Evolutionary conservation across 2,113 vertebrate species (phyloP).

Genomic region (Athene noctua): DNA sequence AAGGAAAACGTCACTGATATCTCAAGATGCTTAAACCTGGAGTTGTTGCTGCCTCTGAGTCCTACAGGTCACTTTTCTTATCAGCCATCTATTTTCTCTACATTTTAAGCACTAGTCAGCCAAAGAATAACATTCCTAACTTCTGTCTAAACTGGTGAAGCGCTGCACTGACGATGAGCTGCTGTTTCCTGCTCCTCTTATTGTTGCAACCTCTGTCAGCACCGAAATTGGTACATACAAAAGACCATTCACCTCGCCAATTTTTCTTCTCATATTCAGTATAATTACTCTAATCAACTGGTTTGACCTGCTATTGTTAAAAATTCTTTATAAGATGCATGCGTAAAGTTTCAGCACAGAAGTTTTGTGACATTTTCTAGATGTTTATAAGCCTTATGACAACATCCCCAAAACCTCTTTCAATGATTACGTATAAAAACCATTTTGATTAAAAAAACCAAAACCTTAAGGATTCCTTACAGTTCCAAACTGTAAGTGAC

Average conservation of each 20-base stretch:
- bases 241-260: not conserved
- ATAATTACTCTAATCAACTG: not conserved
- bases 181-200: not conserved
- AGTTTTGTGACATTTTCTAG: not conserved
- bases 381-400: not conserved
- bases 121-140: slow-evolving; percentile 2
- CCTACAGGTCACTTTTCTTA: slow-evolving; percentile 66
- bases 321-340: not conserved
- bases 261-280: not conserved
- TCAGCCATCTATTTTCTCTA: slow-evolving; percentile 18
- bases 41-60: slow-evolving; percentile 58
- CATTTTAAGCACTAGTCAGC: slow-evolving; percentile 23
- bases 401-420: not conserved
- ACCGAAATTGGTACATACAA: not conserved
- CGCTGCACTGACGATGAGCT: slow-evolving; percentile 1
- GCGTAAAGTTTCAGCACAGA: not conserved
- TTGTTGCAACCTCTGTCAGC: not conserved
- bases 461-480: not conserved
- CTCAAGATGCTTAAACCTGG: slow-evolving; percentile 71
- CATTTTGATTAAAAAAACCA: not conserved
- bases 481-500: not conserved
- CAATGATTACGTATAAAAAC: not conserved
- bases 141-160: slow-evolving; percentile 45
- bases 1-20: slow-evolving; percentile 75
- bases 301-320: not conserved